Percentiles rank a stretch among this genome's conserved stretches.
These are phyloP conservation scores for Ficedula albicollis DNA, from an alignment of 2,797 vertebrate genomes.

Conservation along the genomic window DNA sequence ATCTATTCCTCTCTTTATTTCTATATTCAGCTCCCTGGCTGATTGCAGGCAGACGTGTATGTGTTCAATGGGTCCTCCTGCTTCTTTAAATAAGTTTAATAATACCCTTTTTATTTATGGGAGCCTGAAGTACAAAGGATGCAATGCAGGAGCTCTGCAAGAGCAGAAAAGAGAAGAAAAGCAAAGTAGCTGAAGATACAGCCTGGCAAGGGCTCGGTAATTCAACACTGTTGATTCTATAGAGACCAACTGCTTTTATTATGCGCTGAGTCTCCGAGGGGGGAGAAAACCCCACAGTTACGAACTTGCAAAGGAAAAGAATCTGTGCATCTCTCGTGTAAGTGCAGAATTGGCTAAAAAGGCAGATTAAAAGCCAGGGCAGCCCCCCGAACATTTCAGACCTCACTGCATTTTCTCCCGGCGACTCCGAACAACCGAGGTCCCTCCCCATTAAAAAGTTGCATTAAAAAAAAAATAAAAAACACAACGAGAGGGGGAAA, in stretches of 20 bases:
- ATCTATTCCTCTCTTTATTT: conserved; percentile 55
- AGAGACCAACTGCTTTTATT: conserved; percentile 34
- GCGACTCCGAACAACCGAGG: neutral
- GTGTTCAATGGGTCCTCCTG: conserved; percentile 54
- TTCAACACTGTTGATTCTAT: conserved; percentile 54
- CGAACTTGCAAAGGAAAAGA: neutral
- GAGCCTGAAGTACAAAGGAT: conserved; percentile 53
- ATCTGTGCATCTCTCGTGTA: neutral
- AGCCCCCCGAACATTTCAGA: neutral
- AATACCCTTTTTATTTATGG: conserved; percentile 65
- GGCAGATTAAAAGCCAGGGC: neutral
- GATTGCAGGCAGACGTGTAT: conserved; percentile 41
- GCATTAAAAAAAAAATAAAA: neutral
- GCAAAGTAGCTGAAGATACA: conserved; percentile 34
- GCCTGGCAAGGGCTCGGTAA: conserved; percentile 34
- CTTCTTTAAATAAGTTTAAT: conserved; percentile 67
- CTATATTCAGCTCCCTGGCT: conserved; percentile 43
- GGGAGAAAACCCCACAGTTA: neutral
- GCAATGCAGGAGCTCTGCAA: conserved; percentile 26
- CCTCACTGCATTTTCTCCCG: neutral
- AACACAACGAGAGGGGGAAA: accelerated
- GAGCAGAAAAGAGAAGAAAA: conserved; percentile 6
- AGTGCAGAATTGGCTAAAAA: neutral
- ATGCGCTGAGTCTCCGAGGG: neutral
- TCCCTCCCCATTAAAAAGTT: neutral